A percentile compares a stretch with the other conserved stretches of the same genome.
These are phyloP conservation scores for Melitaea athalia DNA, from an alignment of 2,888 invertebrate species.

Conservation along the genomic window DNA sequence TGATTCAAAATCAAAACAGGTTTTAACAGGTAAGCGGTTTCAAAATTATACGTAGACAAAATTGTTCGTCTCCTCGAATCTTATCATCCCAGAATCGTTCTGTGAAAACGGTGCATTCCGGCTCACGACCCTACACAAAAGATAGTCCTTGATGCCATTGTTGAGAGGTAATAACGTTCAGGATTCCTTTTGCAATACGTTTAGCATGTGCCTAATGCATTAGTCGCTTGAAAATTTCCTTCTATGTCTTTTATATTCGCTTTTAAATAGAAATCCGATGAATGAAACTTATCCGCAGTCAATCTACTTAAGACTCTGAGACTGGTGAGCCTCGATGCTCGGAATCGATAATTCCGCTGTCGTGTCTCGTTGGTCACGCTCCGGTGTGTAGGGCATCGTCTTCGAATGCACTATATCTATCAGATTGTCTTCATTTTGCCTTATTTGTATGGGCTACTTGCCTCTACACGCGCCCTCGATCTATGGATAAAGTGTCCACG, in stretches of 20 bases:
- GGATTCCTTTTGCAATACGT: slow-evolving; percentile 28
- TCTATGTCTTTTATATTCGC: slow-evolving; percentile 19
- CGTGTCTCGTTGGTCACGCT: slow-evolving; percentile 62
- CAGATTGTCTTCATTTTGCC: slow-evolving; percentile 36
- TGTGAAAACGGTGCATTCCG: slow-evolving; percentile 71
- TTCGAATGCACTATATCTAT: slow-evolving; percentile 41
- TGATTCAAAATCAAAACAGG: slow-evolving; percentile 64
- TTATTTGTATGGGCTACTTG: slow-evolving; percentile 39
- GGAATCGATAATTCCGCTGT: slow-evolving; percentile 60
- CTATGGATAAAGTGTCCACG: slow-evolving; percentile 25
- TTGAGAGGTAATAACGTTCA: slow-evolving; percentile 35
- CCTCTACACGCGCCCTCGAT: slow-evolving; percentile 30
- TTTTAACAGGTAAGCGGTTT: slow-evolving; percentile 73
- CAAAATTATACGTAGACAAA: slow-evolving; percentile 78
- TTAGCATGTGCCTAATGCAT: neutral
- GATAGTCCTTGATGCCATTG: slow-evolving; percentile 35
- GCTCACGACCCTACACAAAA: slow-evolving; percentile 44
- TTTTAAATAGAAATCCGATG: slow-evolving; percentile 27
- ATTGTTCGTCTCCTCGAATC: slow-evolving; percentile 57
- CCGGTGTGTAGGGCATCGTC: slow-evolving; percentile 46
- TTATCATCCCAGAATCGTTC: slow-evolving; percentile 56
- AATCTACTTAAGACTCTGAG: slow-evolving; percentile 45
- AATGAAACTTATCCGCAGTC: slow-evolving; percentile 32
- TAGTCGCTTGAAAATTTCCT: neutral
- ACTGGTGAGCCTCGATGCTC: slow-evolving; percentile 49